Conservation (phyloP, 2,797 vertebrate genomes). For the Melanotaenia trifasciata region DNA sequence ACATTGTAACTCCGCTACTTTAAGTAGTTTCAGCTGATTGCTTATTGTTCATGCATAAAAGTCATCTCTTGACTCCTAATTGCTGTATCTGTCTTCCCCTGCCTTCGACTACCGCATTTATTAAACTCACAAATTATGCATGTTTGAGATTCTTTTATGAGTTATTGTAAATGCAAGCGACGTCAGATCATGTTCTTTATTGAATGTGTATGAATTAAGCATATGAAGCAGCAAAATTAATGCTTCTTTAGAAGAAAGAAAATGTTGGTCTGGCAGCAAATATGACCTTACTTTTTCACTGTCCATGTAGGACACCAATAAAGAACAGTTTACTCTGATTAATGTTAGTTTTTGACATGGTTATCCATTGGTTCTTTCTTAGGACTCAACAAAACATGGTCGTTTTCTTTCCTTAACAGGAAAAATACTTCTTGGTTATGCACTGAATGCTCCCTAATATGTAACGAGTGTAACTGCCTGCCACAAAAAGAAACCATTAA, state of each 20-base stretch:
- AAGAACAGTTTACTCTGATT: neutral
- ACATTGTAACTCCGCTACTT: constrained; percentile 68
- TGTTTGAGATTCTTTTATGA: constrained; percentile 22
- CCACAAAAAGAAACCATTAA: constrained; percentile 34
- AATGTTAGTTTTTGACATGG: neutral
- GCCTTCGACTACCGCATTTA: constrained; percentile 45
- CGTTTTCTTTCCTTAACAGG: constrained; percentile 48
- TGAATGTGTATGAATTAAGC: constrained; percentile 8
- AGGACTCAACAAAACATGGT: constrained; percentile 32
- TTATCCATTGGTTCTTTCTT: constrained; percentile 24
- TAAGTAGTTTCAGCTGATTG: constrained; percentile 70
- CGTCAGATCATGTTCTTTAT: constrained; percentile 16
- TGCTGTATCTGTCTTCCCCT: constrained; percentile 52
- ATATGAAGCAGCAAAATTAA: constrained; percentile 2
- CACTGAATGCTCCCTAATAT: constrained; percentile 44
- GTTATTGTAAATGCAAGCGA: constrained; percentile 13
- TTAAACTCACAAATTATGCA: constrained; percentile 41
- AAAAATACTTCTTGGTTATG: constrained; percentile 61
- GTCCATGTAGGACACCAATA: neutral
- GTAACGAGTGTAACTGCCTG: constrained; percentile 48
- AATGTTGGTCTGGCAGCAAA: neutral
- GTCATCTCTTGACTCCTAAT: constrained; percentile 66
- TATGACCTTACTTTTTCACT: neutral
- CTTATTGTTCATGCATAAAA: constrained; percentile 73
- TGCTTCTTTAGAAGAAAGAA: neutral